A percentile compares a stretch with the other conserved stretches of the same genome.
These are phyloP conservation scores for Reticulitermes lucifugus DNA, from an alignment of 2,888 invertebrate genomes.

Conservation along the genomic window DNA sequence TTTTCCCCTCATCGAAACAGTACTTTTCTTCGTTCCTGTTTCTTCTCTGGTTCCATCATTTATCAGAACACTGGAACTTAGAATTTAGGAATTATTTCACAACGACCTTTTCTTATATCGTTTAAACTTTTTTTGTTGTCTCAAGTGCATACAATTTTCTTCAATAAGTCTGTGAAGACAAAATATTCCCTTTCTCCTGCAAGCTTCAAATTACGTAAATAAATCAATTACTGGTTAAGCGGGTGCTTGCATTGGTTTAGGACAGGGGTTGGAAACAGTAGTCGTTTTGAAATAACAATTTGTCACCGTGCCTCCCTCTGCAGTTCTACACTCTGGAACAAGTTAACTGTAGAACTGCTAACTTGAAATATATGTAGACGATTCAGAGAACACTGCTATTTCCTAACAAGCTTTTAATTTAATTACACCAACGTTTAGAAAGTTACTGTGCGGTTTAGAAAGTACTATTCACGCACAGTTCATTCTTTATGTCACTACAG, in stretches of 20 bases:
- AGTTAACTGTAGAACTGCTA: not conserved
- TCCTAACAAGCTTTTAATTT: too few relatives aligned
- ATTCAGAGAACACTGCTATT: too few relatives aligned
- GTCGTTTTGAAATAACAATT: slow-evolving; percentile 15
- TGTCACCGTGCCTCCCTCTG: not conserved
- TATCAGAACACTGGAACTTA: not conserved
- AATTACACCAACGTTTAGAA: too few relatives aligned
- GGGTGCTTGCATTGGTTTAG: not conserved
- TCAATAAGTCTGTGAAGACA: not conserved
- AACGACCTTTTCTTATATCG: not conserved
- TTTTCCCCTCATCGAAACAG: not conserved
- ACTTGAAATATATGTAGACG: too few relatives aligned
- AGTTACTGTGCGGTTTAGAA: too few relatives aligned
- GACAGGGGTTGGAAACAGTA: too few relatives aligned
- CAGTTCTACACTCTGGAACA: not conserved
- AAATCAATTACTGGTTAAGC: not conserved
- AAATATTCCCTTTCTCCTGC: not conserved
- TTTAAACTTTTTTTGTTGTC: not conserved
- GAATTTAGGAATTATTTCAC: not conserved
- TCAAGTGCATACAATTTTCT: not conserved
- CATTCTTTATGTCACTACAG: too few relatives aligned
- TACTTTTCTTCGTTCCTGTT: not conserved
- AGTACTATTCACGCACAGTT: too few relatives aligned
- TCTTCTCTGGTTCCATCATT: slow-evolving; percentile 3
- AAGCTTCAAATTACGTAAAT: not conserved